Percentiles rank a stretch among this genome's conserved stretches.
These are phyloP conservation scores for Sebastiscus albofasciatus DNA, from an alignment of 2,797 vertebrate genomes.

Conservation along the genomic window DNA sequence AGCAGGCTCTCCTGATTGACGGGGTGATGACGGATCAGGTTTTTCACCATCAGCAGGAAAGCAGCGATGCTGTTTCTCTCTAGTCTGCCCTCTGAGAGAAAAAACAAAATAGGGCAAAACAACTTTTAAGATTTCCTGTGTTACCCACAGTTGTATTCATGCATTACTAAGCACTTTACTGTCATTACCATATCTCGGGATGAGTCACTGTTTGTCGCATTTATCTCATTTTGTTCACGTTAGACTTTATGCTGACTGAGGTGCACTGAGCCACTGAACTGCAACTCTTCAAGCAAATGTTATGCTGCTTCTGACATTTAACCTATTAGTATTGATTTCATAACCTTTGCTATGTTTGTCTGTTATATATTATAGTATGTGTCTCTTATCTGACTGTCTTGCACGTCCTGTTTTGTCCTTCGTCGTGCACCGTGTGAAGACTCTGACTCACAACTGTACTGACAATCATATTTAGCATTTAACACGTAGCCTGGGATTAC, in stretches of 20 bases:
- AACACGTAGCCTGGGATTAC: neutral
- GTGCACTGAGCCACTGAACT: neutral
- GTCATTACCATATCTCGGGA: slow-evolving; percentile 28
- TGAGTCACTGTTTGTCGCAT: slow-evolving; percentile 39
- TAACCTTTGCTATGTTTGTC: neutral
- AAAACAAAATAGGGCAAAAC: slow-evolving; percentile 45
- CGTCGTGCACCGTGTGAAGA: neutral
- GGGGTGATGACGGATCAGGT: slow-evolving; percentile 88
- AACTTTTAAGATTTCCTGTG: slow-evolving; percentile 49
- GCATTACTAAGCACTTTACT: slow-evolving; percentile 42
- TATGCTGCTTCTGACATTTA: slow-evolving; percentile 7
- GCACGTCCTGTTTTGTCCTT: slow-evolving; percentile 34
- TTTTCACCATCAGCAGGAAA: slow-evolving; percentile 95
- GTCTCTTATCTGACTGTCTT: neutral
- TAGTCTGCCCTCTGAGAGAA: slow-evolving; percentile 87
- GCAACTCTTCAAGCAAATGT: neutral
- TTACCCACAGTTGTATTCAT: slow-evolving; percentile 26
- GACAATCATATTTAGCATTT: neutral
- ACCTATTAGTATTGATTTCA: slow-evolving; percentile 1
- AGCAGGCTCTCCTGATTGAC: slow-evolving; percentile 96
- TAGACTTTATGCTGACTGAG: neutral
- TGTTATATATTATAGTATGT: neutral
- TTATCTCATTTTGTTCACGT: neutral
- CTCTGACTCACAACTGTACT: neutral
- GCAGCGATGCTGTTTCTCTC: slow-evolving; percentile 93